These are phyloP conservation scores for Oeneis ivallda DNA, from an alignment of 2,888 invertebrate genomes.

Conservation along the genomic window DNA sequence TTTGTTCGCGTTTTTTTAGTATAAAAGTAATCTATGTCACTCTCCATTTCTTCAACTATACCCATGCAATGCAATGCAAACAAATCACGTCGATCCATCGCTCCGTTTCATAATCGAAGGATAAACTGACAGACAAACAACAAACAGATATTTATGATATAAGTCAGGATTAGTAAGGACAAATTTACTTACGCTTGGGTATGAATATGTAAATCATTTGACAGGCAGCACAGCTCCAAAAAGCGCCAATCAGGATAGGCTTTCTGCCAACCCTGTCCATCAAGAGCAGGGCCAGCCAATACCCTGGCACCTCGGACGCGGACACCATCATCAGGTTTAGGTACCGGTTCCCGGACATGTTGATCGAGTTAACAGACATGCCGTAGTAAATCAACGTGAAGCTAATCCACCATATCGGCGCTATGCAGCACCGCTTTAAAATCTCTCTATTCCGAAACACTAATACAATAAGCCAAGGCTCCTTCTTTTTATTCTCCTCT, in stretches of 20 bases:
- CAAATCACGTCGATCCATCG: too few species aligned
- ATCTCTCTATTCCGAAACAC: constrained; percentile 64
- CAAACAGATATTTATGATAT: too few species aligned
- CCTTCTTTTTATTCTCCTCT: constrained; percentile 33
- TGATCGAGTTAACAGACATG: constrained; percentile 85
- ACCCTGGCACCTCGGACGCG: constrained; percentile 85
- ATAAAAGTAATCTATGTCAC: too few species aligned
- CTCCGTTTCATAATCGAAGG: too few species aligned
- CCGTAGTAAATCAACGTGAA: constrained; percentile 88
- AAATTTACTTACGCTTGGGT: constrained; percentile 46
- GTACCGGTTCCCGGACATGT: constrained; percentile 85
- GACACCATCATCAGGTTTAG: constrained; percentile 83
- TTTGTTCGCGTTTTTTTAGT: too few species aligned
- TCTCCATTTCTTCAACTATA: too few species aligned
- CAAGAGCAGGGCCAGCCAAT: constrained; percentile 80
- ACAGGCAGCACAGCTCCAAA: constrained; percentile 39
- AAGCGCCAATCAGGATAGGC: constrained; percentile 47
- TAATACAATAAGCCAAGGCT: constrained; percentile 60
- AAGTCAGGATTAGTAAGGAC: too few species aligned
- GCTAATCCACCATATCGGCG: constrained; percentile 87
- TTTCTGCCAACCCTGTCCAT: constrained; percentile 71
- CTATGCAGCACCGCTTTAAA: constrained; percentile 59
- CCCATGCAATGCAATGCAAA: too few species aligned
- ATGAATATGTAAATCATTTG: constrained; percentile 39
- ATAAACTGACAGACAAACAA: too few species aligned